Evolutionary conservation across 2,113 vertebrate genomes (phyloP).

Genomic region (Microcebus ravelobensis): DNA sequence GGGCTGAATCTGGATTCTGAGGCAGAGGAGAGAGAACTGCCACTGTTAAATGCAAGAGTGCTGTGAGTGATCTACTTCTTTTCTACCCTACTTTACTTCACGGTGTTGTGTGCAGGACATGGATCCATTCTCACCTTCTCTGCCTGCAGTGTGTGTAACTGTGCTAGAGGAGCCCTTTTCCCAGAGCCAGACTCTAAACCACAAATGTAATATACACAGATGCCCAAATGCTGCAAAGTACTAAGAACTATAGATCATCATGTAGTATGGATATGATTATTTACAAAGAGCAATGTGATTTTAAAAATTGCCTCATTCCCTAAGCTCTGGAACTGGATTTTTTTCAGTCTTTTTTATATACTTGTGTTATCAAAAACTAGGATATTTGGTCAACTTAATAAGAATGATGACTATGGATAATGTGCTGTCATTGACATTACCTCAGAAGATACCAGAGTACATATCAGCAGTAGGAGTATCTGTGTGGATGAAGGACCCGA

Average conservation of each 20-base stretch:
- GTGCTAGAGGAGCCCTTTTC: background rate
- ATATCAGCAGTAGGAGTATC: background rate
- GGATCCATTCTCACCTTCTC: background rate
- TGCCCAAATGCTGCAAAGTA: background rate
- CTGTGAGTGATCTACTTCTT: background rate
- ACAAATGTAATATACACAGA: background rate
- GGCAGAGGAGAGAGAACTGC: background rate
- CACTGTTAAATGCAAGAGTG: background rate
- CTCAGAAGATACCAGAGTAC: background rate
- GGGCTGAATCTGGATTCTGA: background rate
- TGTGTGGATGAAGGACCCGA: background rate
- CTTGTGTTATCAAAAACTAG: background rate
- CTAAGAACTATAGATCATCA: background rate
- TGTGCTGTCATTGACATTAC: background rate
- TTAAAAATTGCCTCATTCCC: background rate
- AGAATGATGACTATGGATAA: background rate
- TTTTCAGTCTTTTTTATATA: background rate
- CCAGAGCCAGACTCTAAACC: background rate
- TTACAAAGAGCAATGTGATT: slow-evolving; percentile 1
- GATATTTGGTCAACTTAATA: background rate
- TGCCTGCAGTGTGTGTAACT: background rate
- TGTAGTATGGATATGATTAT: background rate
- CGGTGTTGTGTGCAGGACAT: background rate
- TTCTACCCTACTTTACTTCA: background rate
- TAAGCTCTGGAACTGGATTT: background rate